Evolutionary conservation across 2,888 invertebrate species (phyloP).

Genomic region (Hanleya hanleyi): DNA sequence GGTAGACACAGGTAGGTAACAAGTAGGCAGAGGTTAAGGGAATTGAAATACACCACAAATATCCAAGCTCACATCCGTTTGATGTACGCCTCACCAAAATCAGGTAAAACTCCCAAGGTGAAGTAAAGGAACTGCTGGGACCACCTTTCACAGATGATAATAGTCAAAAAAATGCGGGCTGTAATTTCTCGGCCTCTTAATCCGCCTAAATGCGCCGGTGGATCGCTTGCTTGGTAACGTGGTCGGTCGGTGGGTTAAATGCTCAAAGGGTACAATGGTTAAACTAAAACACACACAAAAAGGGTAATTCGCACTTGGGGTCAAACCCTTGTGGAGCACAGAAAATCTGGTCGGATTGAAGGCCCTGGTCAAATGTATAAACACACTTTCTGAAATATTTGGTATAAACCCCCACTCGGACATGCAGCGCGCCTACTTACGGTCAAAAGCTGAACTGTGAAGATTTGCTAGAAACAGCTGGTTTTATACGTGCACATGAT

Average conservation of each 20-base stretch:
- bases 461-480: background rate
- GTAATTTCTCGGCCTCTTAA: too few species aligned
- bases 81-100: too few species aligned
- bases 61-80: too few species aligned
- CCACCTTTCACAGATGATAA: too few species aligned
- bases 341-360: background rate
- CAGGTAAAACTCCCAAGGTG: background rate
- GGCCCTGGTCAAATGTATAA: background rate
- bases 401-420: background rate
- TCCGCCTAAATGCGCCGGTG: too few species aligned
- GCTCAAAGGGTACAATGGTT: too few species aligned
- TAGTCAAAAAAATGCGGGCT: too few species aligned
- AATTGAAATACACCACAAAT: background rate
- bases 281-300: too few species aligned
- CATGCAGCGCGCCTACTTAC: conserved; percentile 2
- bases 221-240: too few species aligned
- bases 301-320: background rate
- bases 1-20: background rate
- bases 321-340: background rate
- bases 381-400: too few species aligned
- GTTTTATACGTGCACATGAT: conserved; percentile 1
- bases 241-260: too few species aligned
- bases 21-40: background rate
- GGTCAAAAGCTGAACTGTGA: conserved; percentile 8
- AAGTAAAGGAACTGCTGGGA: background rate